phyloP scores from a whole-genome alignment of 2,113 vertebrate genomes.

The Bagarius yarrelli region DNA sequence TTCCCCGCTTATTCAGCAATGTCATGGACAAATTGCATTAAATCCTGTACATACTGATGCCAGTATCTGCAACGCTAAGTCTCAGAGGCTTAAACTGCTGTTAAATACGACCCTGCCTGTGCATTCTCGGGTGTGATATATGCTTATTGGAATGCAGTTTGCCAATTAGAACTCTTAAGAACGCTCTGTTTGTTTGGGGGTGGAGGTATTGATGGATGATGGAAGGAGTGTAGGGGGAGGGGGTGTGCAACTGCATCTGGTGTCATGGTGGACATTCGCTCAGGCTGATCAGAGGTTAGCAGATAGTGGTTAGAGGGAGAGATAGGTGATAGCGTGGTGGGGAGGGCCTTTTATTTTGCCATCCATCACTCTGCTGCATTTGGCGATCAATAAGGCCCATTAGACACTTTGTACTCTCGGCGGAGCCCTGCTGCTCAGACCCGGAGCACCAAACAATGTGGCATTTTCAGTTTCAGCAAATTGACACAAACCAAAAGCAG shows the following conservation, averaged over 20 bases:
- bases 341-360: slow-evolving; percentile 51
- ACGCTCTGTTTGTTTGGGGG: slow-evolving; percentile 26
- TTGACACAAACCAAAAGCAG: slow-evolving; percentile 31
- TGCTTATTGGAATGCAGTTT: slow-evolving; percentile 44
- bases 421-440: slow-evolving; percentile 30
- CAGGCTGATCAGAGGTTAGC: slow-evolving; percentile 45
- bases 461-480: slow-evolving; percentile 36
- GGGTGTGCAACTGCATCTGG: slow-evolving; percentile 13
- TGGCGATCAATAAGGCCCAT: slow-evolving; percentile 57
- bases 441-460: slow-evolving; percentile 6
- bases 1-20: slow-evolving; percentile 21
- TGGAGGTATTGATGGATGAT: slow-evolving; percentile 4
- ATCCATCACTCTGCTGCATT: slow-evolving; percentile 52
- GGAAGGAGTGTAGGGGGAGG: neutral
- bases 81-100: slow-evolving; percentile 18
- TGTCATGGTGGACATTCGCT: slow-evolving; percentile 17
- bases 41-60: slow-evolving; percentile 36
- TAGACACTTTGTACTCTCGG: slow-evolving; percentile 50
- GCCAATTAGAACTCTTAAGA: slow-evolving; percentile 45
- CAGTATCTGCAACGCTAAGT: slow-evolving; percentile 25
- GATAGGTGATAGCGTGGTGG: neutral
- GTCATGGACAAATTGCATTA: slow-evolving; percentile 48
- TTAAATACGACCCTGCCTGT: slow-evolving; percentile 46
- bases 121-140: slow-evolving; percentile 46
- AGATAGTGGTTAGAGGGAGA: slow-evolving; percentile 14